These are phyloP conservation scores for Nemotelus nigrinus DNA, from an alignment of 2,888 invertebrate genomes.

Conservation along the genomic window DNA sequence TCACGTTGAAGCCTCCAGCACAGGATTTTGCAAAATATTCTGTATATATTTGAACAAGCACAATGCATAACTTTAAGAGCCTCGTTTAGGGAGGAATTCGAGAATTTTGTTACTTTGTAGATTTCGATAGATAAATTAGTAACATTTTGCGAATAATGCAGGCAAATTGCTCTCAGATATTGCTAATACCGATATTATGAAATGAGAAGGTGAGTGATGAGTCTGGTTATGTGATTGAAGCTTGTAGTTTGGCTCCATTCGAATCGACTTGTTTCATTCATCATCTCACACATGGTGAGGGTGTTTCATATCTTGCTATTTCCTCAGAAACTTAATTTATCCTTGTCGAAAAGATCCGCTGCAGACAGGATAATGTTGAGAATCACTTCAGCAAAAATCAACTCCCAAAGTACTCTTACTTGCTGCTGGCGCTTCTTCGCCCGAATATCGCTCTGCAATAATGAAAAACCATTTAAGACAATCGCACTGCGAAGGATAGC, in stretches of 20 bases:
- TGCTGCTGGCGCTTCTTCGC: not conserved
- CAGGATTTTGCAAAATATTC: not conserved
- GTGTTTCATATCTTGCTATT: not conserved
- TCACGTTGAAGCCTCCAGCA: not conserved
- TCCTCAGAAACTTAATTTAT: not conserved
- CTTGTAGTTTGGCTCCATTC: not conserved
- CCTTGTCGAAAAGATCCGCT: not conserved
- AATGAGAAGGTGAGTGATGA: too few species aligned
- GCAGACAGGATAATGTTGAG: not conserved
- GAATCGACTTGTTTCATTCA: not conserved
- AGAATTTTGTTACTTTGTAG: too few species aligned
- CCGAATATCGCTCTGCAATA: not conserved
- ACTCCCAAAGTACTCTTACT: not conserved
- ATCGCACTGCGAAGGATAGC: not conserved
- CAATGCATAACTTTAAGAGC: too few species aligned
- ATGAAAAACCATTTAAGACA: slow-evolving; percentile 1
- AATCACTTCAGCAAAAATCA: not conserved
- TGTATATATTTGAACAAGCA: not conserved
- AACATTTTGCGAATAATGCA: too few species aligned
- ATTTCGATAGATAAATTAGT: too few species aligned
- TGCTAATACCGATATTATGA: too few species aligned
- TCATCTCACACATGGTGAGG: not conserved
- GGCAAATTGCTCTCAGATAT: too few species aligned
- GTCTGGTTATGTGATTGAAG: too few species aligned
- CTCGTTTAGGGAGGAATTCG: too few species aligned